Conservation (phyloP, 1,140 invertebrate species). For the Cydia amplana region DNA sequence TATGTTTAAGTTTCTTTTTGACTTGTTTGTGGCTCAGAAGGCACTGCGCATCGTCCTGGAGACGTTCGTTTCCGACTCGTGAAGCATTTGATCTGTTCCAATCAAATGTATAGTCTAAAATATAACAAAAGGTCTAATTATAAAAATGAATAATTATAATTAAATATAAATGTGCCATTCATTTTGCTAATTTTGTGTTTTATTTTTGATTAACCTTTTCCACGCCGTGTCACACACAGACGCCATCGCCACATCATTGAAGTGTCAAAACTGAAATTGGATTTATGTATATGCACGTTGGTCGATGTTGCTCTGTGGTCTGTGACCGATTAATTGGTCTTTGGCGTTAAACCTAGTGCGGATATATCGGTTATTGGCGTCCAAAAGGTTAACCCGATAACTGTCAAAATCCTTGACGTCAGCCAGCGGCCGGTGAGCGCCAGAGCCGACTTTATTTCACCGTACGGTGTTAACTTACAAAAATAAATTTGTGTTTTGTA, state of each 20-base stretch:
- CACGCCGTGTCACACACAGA: too few species aligned
- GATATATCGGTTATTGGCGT: too few species aligned
- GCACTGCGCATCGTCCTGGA: conserved; percentile 57
- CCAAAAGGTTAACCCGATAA: too few species aligned
- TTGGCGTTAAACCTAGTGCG: too few species aligned
- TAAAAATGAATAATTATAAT: conserved; percentile 79
- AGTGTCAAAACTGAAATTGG: too few species aligned
- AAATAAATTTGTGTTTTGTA: too few species aligned
- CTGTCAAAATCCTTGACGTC: not conserved
- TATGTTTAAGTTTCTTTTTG: conserved; percentile 68
- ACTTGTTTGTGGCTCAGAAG: conserved; percentile 50
- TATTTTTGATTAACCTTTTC: conserved; percentile 62
- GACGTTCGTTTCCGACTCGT: conserved; percentile 51
- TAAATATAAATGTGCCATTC: conserved; percentile 80
- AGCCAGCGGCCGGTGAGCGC: not conserved
- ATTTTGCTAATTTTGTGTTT: conserved; percentile 77
- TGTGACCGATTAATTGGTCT: too few species aligned
- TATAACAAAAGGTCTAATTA: conserved; percentile 76
- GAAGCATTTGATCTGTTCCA: conserved; percentile 55
- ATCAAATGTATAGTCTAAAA: conserved; percentile 73
- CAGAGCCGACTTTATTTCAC: too few species aligned
- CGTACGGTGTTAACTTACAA: too few species aligned
- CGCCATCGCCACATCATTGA: too few species aligned
- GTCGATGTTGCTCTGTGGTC: too few species aligned
- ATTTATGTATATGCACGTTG: too few species aligned